Evolutionary conservation across 2,888 invertebrate species (phyloP), one percentile per base, ranked within the genome.

Genomic region (Catocala nupta): DNA sequence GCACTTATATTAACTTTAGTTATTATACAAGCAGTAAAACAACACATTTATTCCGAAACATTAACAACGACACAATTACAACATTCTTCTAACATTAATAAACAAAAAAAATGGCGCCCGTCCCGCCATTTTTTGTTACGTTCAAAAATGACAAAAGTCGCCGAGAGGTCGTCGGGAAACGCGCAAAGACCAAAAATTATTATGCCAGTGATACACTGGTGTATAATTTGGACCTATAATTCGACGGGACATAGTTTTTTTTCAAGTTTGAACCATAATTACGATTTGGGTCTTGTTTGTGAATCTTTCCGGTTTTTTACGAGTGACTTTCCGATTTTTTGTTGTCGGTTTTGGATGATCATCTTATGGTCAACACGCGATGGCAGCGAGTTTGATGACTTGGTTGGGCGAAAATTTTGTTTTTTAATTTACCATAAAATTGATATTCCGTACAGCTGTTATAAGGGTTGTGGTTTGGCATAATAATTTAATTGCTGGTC

Each of bases 201-300:
- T 64, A 66, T 58, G 60, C 72, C 68, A 61, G 68, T 54, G 54
- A 45, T 68, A 63, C 25, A 25, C 25, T 47, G 56, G 72, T 72
- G 75, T 91, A 90, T 91, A 91, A 91, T 91, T 91, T 91, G 75
- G 82, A 78, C 84, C 88, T 86, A 88, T 90, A 90, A 90, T 90
- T 88, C 83, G 82, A 65, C 78, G 80, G 78, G 83, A 81, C 83
- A 78, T 67, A 65, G 69, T 65, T 78, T 74, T 79, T 75, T 25
- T 25, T 79, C 78, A 81, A 80, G 81, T 81, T 77, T 75, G 73
- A 60, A 56, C 69, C 73, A 77, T 87, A 88, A 88, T 89, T 87
- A 86, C 71, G 81, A 74, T 80, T 79, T 66, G 81, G 78, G 68
- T 77, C 77, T 74, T 74, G 71, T 71, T 77, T 81, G 71, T 77